Evolutionary conservation across 1,140 invertebrate species (phyloP).

Genomic region (Drepana arcuata): DNA sequence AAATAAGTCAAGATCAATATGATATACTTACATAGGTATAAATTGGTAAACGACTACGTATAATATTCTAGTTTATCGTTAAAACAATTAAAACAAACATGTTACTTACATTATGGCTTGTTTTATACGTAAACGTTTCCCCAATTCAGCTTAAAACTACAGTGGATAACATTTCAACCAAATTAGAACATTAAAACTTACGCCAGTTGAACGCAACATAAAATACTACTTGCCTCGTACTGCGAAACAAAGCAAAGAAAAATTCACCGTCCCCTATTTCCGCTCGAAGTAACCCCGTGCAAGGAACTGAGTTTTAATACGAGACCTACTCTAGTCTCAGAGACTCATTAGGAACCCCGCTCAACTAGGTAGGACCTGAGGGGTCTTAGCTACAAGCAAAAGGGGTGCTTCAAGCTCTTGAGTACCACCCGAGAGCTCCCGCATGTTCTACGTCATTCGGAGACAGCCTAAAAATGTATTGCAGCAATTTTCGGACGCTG

Average conservation of each 20-base stretch:
- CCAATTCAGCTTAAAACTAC: no score
- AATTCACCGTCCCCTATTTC: conserved; percentile 41
- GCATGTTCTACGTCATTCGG: conserved; percentile 31
- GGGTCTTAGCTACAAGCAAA: conserved; percentile 45
- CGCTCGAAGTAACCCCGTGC: conserved; percentile 47
- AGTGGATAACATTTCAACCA: no score
- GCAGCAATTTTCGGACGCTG: background rate
- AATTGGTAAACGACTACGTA: no score
- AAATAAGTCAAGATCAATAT: no score
- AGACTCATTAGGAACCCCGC: conserved; percentile 63
- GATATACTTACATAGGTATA: no score
- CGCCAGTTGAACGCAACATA: no score
- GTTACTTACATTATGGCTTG: no score
- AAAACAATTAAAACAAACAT: no score
- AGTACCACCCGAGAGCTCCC: conserved; percentile 46
- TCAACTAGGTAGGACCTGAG: conserved; percentile 36
- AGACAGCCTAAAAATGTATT: conserved; percentile 18
- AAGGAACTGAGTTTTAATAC: conserved; percentile 45
- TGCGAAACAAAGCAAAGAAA: conserved; percentile 57
- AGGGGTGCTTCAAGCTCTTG: conserved; percentile 48
- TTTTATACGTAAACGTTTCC: no score
- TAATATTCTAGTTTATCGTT: no score
- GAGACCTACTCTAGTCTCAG: conserved; percentile 63
- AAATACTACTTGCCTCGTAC: no score
- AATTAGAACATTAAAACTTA: no score